These are phyloP conservation scores for Alethe castanea DNA, from an alignment of 2,113 vertebrate species.

Conservation along the genomic window DNA sequence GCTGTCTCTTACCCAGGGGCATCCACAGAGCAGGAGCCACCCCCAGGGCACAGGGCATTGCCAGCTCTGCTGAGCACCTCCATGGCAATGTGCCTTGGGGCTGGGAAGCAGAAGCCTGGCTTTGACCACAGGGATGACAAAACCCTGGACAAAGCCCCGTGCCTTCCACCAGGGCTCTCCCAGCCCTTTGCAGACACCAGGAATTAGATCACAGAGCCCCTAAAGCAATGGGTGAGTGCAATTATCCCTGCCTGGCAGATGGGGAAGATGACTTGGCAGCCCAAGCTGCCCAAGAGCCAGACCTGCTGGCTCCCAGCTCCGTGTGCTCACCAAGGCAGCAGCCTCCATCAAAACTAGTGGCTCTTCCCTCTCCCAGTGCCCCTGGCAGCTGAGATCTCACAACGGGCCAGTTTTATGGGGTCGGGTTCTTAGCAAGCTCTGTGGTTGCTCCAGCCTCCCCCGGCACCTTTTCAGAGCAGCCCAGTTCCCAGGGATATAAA, in stretches of 20 bases:
- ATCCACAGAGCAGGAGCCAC: background rate
- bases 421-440: constrained; percentile 2
- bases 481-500: constrained; percentile 34
- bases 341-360: background rate
- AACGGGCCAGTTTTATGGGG: background rate
- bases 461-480: constrained; percentile 41
- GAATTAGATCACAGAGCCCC: constrained; percentile 4
- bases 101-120: background rate
- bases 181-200: background rate
- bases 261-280: background rate
- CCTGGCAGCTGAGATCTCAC: constrained; percentile 8
- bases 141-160: background rate
- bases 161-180: background rate
- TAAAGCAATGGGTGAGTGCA: background rate
- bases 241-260: background rate
- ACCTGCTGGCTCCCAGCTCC: constrained; percentile 9
- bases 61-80: background rate
- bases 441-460: constrained; percentile 20
- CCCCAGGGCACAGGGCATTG: accelerated
- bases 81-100: background rate
- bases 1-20: background rate
- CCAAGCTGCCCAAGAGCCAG: background rate
- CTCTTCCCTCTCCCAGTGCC: background rate
- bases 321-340: background rate
- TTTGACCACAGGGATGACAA: constrained; percentile 1